A percentile compares a stretch with the other conserved stretches of the same genome.
phyloP scores from a whole-genome alignment of 2,113 vertebrate genomes.

The Thinocorus orbignyianus region DNA sequence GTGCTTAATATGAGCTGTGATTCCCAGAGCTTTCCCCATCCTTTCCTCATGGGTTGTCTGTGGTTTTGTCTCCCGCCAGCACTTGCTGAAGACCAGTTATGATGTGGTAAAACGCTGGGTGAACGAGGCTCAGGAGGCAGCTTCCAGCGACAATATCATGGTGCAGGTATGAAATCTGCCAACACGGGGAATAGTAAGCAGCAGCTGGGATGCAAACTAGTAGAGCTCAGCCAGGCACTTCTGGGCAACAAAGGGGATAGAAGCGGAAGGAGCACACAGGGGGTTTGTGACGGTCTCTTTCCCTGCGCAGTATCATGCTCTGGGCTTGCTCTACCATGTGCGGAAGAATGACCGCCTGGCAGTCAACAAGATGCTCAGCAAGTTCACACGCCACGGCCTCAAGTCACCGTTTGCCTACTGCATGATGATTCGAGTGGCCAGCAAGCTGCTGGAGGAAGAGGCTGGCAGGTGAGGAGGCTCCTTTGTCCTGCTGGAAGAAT shows the following conservation, averaged over 20 bases:
- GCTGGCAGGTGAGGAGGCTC: slow-evolving; percentile 71
- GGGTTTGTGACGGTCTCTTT: background rate
- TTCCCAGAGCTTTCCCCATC: background rate
- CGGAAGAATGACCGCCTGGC: slow-evolving; percentile 82
- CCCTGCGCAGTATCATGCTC: slow-evolving; percentile 76
- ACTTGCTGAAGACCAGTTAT: slow-evolving; percentile 81
- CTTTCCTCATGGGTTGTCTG: background rate
- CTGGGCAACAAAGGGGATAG: background rate
- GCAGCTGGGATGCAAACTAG: background rate
- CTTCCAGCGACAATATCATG: slow-evolving; percentile 85
- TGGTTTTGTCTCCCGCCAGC: slow-evolving; percentile 57
- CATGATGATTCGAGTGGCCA: slow-evolving; percentile 84
- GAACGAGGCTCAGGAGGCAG: slow-evolving; percentile 84
- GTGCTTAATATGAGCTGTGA: background rate
- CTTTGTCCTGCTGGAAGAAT: background rate
- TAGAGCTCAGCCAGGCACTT: background rate
- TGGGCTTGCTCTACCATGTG: slow-evolving; percentile 83
- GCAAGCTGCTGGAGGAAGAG: slow-evolving; percentile 83
- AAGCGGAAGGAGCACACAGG: fast-evolving
- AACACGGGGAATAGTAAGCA: background rate
- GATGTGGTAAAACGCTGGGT: slow-evolving; percentile 86
- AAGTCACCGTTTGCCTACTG: slow-evolving; percentile 85
- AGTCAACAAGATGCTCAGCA: slow-evolving; percentile 84
- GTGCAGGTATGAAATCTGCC: slow-evolving; percentile 75
- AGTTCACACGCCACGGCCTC: slow-evolving; percentile 80